Conservation (phyloP, 2,113 vertebrate genomes). For the Callorhinus ursinus region DNA sequence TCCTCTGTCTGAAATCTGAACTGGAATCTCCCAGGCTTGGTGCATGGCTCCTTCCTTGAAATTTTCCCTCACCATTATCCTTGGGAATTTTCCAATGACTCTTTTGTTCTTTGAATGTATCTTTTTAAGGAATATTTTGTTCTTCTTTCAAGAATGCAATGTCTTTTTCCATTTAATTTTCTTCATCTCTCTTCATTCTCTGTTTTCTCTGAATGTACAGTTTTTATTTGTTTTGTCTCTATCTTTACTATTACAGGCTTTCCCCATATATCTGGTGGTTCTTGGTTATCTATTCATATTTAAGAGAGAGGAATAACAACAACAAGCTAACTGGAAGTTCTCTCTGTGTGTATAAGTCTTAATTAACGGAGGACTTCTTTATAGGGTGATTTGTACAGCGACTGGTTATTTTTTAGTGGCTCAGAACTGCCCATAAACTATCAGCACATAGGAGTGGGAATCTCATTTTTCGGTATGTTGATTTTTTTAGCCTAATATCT, state of each 20-base stretch:
- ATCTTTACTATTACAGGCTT: not conserved
- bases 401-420: not conserved
- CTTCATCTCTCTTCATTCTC: not conserved
- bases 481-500: not conserved
- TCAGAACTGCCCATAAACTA: not conserved
- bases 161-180: not conserved
- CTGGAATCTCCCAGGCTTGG: not conserved
- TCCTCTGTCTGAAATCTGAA: not conserved
- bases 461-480: not conserved
- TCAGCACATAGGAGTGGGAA: too few relatives aligned
- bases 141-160: not conserved
- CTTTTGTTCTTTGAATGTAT: not conserved
- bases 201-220: not conserved
- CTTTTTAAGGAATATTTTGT: not conserved
- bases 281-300: not conserved
- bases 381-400: not conserved
- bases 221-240: not conserved
- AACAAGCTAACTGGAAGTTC: not conserved
- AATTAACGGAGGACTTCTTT: not conserved
- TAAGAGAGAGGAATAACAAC: not conserved
- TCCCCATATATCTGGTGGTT: not conserved
- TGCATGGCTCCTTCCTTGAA: not conserved
- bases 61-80: not conserved
- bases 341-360: not conserved
- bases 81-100: not conserved